Conservation (phyloP, 1,140 invertebrate genomes). For the Brachionus paranguensis region DNA sequence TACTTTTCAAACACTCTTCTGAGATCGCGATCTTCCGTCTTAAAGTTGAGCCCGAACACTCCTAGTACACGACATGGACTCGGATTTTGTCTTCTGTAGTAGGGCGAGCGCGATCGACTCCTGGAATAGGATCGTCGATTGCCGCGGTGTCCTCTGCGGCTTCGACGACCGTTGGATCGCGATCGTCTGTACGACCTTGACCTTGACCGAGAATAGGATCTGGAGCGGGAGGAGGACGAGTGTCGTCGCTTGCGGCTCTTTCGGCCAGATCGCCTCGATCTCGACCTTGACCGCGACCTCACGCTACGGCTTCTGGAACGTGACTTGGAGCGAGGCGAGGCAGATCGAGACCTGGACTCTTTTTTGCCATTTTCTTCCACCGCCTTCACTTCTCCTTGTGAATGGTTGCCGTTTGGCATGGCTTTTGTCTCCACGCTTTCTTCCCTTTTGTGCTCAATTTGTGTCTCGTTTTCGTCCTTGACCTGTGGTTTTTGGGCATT, state of each 20-base stretch:
- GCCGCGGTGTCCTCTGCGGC: neutral
- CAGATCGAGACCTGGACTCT: neutral
- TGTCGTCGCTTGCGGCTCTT: neutral
- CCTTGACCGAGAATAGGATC: neutral
- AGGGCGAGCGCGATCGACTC: neutral
- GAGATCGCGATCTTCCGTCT: slow-evolving; percentile 86
- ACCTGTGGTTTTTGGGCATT: neutral
- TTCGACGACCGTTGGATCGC: neutral
- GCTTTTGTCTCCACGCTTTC: neutral
- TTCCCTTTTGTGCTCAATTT: neutral
- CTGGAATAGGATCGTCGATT: neutral
- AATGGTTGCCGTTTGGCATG: neutral
- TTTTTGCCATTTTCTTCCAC: neutral
- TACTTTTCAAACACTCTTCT: slow-evolving; percentile 85
- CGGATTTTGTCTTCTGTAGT: slow-evolving; percentile 64
- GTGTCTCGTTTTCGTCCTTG: neutral
- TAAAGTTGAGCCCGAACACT: slow-evolving; percentile 84
- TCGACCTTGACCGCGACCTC: neutral
- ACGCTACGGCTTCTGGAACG: neutral
- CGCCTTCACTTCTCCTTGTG: neutral
- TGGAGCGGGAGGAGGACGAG: neutral
- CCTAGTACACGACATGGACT: slow-evolving; percentile 80
- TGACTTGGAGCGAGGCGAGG: neutral
- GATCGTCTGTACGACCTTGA: neutral
- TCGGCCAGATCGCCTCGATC: neutral